Evolutionary conservation across 2,888 invertebrate species (phyloP).

Genomic region (Vesta saturnalis): DNA sequence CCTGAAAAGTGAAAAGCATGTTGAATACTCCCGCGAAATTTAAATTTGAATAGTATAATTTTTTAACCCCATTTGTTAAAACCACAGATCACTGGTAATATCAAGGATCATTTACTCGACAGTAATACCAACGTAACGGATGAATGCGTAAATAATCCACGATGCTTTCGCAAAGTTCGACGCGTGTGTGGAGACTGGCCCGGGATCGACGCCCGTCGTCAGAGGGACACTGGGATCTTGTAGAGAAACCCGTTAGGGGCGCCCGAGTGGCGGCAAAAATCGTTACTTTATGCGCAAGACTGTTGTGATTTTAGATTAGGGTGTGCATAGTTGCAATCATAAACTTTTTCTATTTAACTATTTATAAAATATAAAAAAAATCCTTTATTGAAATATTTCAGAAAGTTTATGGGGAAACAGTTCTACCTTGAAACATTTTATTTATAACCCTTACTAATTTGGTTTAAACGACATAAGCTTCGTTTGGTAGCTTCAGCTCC

Average conservation of each 20-base stretch:
- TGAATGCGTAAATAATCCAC: slow-evolving; percentile 31
- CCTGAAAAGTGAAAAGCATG: neutral
- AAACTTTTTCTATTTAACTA: slow-evolving; percentile 22
- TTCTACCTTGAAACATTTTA: neutral
- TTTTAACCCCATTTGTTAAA: slow-evolving; percentile 19
- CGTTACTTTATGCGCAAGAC: slow-evolving; percentile 61
- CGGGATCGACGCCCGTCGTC: slow-evolving; percentile 59
- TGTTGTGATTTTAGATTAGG: slow-evolving; percentile 36
- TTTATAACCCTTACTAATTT: neutral
- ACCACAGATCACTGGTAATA: slow-evolving; percentile 18
- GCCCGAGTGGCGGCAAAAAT: slow-evolving; percentile 56
- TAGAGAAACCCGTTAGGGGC: slow-evolving; percentile 52
- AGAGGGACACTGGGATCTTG: slow-evolving; percentile 58
- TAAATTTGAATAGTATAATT: slow-evolving; percentile 12
- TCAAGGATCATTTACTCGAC: slow-evolving; percentile 18
- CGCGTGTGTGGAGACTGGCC: slow-evolving; percentile 58
- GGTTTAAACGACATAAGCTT: neutral
- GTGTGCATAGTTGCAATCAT: slow-evolving; percentile 37
- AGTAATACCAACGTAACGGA: slow-evolving; percentile 25
- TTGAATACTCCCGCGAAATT: slow-evolving; percentile 20
- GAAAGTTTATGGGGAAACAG: neutral
- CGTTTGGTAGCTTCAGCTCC: neutral
- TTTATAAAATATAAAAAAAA: slow-evolving; percentile 14
- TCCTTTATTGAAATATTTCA: neutral
- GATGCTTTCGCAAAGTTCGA: slow-evolving; percentile 50